These are phyloP conservation scores for Trialeurodes vaporariorum DNA, from an alignment of 1,140 invertebrate genomes.

Conservation along the genomic window DNA sequence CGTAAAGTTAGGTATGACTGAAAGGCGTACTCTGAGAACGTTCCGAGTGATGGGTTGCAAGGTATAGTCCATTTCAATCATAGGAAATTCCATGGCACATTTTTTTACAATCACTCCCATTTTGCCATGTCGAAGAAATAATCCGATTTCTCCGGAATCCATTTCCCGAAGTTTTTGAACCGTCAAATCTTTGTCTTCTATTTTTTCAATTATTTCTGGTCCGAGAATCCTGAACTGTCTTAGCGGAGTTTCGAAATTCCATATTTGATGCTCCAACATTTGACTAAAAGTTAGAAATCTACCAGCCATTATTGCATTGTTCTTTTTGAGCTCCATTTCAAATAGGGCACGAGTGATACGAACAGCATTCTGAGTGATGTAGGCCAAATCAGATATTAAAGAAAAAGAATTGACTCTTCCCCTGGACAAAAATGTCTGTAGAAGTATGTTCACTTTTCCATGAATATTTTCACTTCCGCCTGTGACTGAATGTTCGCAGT, in stretches of 20 bases:
- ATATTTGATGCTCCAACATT: constrained; percentile 80
- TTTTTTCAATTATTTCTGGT: constrained; percentile 63
- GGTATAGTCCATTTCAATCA: constrained; percentile 64
- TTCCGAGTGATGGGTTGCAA: constrained; percentile 92
- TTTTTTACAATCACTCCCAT: constrained; percentile 67
- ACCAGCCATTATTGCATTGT: constrained; percentile 78
- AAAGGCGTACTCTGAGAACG: constrained; percentile 75
- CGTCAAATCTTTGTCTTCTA: constrained; percentile 61
- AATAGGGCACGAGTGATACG: constrained; percentile 86
- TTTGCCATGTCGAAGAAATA: constrained; percentile 61
- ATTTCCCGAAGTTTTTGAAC: constrained; percentile 73
- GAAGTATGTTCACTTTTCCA: constrained; percentile 94
- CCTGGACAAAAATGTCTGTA: constrained; percentile 82
- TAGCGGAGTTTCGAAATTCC: constrained; percentile 77
- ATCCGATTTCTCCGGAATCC: constrained; percentile 71
- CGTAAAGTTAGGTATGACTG: constrained; percentile 70
- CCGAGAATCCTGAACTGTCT: constrained; percentile 60
- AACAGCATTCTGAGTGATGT: constrained; percentile 82
- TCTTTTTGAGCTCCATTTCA: constrained; percentile 80
- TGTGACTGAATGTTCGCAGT: constrained; percentile 61
- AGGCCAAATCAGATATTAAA: constrained; percentile 82
- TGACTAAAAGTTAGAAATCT: constrained; percentile 71
- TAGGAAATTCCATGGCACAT: constrained; percentile 74
- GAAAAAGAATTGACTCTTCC: constrained; percentile 74
- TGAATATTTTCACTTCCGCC: constrained; percentile 79